Base-by-base conservation (phyloP, 1,140 invertebrate genomes). In the Hycleus phaleratus region DNA sequence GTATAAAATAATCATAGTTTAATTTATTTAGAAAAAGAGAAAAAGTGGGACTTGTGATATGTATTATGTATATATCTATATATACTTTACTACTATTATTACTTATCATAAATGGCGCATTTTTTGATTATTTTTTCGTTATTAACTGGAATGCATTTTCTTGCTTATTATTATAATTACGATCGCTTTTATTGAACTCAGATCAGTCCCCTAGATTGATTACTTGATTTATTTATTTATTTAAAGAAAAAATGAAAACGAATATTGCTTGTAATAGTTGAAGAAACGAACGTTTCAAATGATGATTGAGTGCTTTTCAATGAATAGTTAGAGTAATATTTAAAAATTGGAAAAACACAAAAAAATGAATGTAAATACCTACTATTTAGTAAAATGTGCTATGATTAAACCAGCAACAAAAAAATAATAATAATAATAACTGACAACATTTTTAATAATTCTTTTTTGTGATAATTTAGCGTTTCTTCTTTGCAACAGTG, bases 11-110 rank as follows among this genome's bases (percentile, higher is more conserved):
- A 7, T 32, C 32, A 18, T 18, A 18, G 18, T 32, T 32, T 32
- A 32, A 32, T 32, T 32, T 32, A 32, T 32, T 32, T 32, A 5
- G 4, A 32, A 32, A 32, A 32, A 32, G 7, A 32, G 7, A 32
- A 4, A 32, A 32, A 32, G 46, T 58, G 60, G 63, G 59, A 68
- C 65, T 64, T 70, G 68, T 70, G 68, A 70, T 70, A 70, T 68
- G 63, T 65, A 63, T 32, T 32, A 32, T 65, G 66, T 68, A 69
- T 66, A 66, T 67, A 66, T 32, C 32, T 32, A 32, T 32, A 32
- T 32, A 32, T 32, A 32, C 32, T 32, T 32, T 32, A 32, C 7
- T 32, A 32, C 7, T 32, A 32, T 32, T 5, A 32, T 32, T 32
- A 32, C 32, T 18, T 59, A 59, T 47, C 40, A 63, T 52, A 65